A percentile compares a stretch with the other conserved stretches of the same genome.
Evolutionary conservation across 1,140 invertebrate genomes (phyloP).

Genomic region (Drosophila aff.): DNA sequence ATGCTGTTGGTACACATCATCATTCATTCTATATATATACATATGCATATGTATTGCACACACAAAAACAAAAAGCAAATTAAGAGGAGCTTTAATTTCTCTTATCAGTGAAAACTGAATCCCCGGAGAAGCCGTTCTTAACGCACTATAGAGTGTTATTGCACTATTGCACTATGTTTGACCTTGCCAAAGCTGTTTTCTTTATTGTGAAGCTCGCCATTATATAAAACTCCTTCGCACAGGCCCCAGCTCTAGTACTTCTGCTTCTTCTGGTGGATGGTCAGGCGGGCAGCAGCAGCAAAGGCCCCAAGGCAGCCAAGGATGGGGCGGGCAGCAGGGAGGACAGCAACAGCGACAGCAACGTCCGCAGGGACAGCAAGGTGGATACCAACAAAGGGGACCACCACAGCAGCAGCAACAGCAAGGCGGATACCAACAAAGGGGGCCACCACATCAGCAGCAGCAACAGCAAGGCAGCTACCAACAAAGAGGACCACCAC

Average conservation of each 20-base stretch:
- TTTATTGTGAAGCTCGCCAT: neutral
- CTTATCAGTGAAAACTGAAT: neutral
- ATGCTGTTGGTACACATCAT: neutral
- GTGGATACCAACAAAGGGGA: neutral
- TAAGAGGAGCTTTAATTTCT: neutral
- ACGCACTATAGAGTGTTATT: neutral
- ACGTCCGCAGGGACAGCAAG: constrained; percentile 1
- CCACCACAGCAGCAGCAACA: neutral
- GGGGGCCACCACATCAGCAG: neutral
- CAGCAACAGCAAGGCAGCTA: constrained; percentile 19
- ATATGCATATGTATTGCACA: too few relatives aligned
- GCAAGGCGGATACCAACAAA: constrained; percentile 11
- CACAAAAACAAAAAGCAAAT: neutral
- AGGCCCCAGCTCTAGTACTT: constrained; percentile 7
- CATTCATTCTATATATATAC: neutral
- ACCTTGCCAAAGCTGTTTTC: neutral
- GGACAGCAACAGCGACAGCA: neutral
- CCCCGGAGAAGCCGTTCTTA: neutral
- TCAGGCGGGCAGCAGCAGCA: constrained; percentile 12
- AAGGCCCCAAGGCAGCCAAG: constrained; percentile 15
- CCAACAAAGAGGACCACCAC: neutral
- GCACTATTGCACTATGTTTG: neutral
- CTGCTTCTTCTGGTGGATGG: constrained; percentile 4
- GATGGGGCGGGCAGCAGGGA: constrained; percentile 21
- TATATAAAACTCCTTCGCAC: neutral